A percentile compares a stretch with the other conserved stretches of the same genome.
These are phyloP conservation scores for Lagopus muta DNA, from an alignment of 2,113 vertebrate species.

Conservation along the genomic window DNA sequence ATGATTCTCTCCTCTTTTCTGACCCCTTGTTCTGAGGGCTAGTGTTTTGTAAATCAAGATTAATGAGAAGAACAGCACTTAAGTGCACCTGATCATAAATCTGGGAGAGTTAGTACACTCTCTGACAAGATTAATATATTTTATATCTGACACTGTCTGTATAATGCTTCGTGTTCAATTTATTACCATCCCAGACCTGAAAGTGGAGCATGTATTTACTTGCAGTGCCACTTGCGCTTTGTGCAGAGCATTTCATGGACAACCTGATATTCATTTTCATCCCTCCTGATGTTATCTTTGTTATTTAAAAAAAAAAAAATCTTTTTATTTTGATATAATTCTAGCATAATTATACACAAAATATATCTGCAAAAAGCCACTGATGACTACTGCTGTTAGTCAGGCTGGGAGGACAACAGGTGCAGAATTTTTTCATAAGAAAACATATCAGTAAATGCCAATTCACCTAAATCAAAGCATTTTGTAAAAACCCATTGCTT, in stretches of 20 bases:
- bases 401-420: background rate
- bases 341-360: background rate
- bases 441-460: background rate
- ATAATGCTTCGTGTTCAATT: conserved; percentile 15
- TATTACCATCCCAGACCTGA: conserved; percentile 8
- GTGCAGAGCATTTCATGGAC: background rate
- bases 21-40: conserved; percentile 43
- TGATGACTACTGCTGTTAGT: background rate
- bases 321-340: background rate
- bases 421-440: background rate
- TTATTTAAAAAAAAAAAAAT: background rate
- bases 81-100: conserved; percentile 69
- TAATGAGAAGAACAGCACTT: conserved; percentile 68
- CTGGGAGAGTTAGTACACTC: conserved; percentile 61
- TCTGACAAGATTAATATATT: conserved; percentile 64
- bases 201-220: background rate
- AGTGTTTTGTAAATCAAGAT: conserved; percentile 77
- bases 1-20: conserved; percentile 26
- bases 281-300: background rate
- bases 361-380: background rate
- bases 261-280: background rate
- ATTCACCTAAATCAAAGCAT: background rate
- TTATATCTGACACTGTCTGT: conserved; percentile 55
- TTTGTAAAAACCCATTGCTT: background rate
- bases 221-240: background rate